These are phyloP conservation scores for Lepidurus arcticus DNA, from an alignment of 1,140 invertebrate genomes.

Conservation along the genomic window DNA sequence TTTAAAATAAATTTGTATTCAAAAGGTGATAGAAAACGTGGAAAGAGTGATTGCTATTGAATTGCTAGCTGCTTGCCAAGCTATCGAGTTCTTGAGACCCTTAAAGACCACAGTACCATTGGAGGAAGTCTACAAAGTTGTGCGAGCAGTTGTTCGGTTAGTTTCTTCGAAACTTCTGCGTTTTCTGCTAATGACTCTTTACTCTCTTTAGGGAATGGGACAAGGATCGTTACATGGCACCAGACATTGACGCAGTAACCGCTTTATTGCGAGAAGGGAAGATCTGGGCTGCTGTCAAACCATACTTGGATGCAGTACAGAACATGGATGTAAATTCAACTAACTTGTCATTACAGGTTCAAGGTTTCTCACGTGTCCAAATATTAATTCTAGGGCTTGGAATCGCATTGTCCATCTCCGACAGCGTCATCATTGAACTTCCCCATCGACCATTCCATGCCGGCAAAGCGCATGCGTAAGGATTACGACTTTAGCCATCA, in stretches of 20 bases:
- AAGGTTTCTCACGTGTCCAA: background rate
- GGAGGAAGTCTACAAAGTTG: constrained; percentile 61
- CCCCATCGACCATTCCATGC: background rate
- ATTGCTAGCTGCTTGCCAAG: constrained; percentile 64
- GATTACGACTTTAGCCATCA: background rate
- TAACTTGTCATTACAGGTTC: background rate
- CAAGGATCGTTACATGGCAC: constrained; percentile 61
- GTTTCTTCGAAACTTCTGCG: constrained; percentile 23
- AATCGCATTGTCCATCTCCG: constrained; percentile 12
- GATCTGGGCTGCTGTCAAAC: constrained; percentile 51
- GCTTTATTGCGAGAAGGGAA: constrained; percentile 54
- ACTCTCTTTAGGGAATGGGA: constrained; percentile 52
- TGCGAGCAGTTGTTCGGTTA: constrained; percentile 53
- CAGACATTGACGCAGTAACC: constrained; percentile 58
- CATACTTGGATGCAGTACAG: constrained; percentile 33
- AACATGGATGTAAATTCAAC: constrained; percentile 23
- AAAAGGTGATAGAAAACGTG: constrained; percentile 59
- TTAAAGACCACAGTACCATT: constrained; percentile 62
- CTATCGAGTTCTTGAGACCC: constrained; percentile 66
- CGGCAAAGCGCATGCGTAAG: background rate
- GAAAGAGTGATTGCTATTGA: constrained; percentile 66
- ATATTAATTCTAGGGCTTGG: background rate
- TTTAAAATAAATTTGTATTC: background rate
- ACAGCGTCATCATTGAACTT: background rate
- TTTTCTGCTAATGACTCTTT: background rate